phyloP scores from a whole-genome alignment of 2,113 vertebrate genomes.

The Taurulus bubalis region DNA sequence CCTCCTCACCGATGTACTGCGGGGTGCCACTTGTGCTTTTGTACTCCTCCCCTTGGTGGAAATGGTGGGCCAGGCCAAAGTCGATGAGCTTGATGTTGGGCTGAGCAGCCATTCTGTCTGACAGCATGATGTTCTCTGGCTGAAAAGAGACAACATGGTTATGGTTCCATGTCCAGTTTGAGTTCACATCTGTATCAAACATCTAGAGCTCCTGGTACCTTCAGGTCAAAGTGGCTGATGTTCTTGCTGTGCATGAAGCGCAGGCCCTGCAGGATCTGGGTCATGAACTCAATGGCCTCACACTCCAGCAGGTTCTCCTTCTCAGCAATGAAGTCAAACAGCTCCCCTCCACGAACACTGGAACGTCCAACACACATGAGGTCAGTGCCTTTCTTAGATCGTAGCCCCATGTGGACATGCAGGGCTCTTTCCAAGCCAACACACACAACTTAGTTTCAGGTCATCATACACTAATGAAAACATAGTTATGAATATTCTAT shows the following conservation, averaged over 20 bases:
- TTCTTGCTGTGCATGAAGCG: constrained; percentile 78
- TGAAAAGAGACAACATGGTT: constrained; percentile 54
- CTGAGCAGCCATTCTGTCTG: constrained; percentile 73
- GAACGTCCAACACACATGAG: not conserved
- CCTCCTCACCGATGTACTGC: constrained; percentile 87
- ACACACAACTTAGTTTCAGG: not conserved
- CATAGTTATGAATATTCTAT: not conserved
- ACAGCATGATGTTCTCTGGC: constrained; percentile 88
- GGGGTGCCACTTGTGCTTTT: constrained; percentile 87
- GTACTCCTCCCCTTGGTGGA: constrained; percentile 78
- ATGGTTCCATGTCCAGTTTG: not conserved
- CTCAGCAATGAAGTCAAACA: constrained; percentile 89
- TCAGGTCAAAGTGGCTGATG: constrained; percentile 85
- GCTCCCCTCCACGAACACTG: constrained; percentile 84
- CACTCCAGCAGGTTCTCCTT: constrained; percentile 85
- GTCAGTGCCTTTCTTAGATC: not conserved
- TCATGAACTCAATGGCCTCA: constrained; percentile 84
- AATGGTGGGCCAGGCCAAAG: constrained; percentile 83
- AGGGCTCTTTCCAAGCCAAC: too few species aligned
- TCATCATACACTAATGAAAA: not conserved
- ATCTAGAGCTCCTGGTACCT: constrained; percentile 51
- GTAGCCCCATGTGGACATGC: too few species aligned
- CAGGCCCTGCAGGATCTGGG: constrained; percentile 84
- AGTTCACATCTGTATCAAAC: not conserved
- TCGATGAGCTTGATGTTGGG: constrained; percentile 86